Percentiles rank a stretch among this genome's conserved stretches.
phyloP scores from a whole-genome alignment of 2,113 vertebrate species.

The Mormoops blainvillei region DNA sequence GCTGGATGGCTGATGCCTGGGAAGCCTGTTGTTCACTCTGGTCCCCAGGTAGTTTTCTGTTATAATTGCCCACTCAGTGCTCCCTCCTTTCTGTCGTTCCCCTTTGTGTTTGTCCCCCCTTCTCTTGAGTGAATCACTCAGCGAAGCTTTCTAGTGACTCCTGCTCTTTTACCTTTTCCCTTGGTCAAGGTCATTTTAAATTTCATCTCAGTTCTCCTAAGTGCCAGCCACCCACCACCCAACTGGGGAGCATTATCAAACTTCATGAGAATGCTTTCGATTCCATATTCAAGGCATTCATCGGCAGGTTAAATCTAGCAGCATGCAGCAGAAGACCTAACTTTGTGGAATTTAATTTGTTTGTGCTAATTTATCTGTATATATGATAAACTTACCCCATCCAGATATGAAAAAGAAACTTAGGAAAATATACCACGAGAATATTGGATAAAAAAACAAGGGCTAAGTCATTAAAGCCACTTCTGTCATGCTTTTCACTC shows the following conservation, averaged over 20 bases:
- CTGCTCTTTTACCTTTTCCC: background rate
- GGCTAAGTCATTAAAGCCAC: background rate
- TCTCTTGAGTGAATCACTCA: conserved; percentile 23
- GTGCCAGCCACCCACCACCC: background rate
- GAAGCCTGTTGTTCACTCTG: background rate
- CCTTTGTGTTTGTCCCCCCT: background rate
- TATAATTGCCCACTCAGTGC: background rate
- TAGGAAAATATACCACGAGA: conserved; percentile 16
- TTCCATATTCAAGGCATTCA: conserved; percentile 34
- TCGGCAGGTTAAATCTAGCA: conserved; percentile 43
- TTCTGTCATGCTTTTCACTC: background rate
- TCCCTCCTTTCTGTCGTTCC: background rate
- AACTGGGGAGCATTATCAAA: conserved; percentile 16
- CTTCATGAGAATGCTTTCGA: conserved; percentile 55
- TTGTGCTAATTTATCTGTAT: conserved; percentile 58
- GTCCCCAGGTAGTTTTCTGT: background rate
- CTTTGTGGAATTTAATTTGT: conserved; percentile 47
- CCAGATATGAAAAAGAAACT: conserved; percentile 25
- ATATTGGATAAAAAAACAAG: background rate
- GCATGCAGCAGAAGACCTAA: conserved; percentile 7
- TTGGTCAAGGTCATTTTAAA: conserved; percentile 57
- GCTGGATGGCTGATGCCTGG: background rate
- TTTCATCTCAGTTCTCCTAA: conserved; percentile 34
- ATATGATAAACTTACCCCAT: conserved; percentile 45
- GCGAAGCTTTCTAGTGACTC: conserved; percentile 18